phyloP scores from a whole-genome alignment of 2,888 invertebrate species.

The Chouioia cunea region DNA sequence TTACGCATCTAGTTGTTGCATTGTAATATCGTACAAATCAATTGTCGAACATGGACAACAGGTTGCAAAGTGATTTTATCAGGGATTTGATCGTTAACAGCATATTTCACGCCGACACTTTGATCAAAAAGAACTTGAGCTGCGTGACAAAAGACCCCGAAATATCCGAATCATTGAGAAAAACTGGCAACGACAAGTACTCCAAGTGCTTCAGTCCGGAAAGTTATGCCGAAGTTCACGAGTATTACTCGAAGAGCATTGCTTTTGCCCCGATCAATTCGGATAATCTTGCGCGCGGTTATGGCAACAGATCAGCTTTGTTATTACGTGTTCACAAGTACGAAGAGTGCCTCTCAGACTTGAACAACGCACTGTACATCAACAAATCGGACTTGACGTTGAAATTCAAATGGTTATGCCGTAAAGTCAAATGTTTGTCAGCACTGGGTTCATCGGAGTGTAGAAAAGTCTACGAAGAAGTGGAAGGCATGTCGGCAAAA shows the following conservation, averaged over 20 bases:
- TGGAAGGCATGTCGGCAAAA: background rate
- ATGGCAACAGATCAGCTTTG: conserved; percentile 83
- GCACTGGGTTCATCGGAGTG: conserved; percentile 17
- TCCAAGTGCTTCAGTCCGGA: background rate
- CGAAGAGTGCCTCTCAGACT: conserved; percentile 77
- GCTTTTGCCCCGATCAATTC: conserved; percentile 73
- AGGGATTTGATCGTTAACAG: too few species aligned
- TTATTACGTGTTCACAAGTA: conserved; percentile 76
- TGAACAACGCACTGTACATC: conserved; percentile 73
- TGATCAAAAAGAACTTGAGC: too few species aligned
- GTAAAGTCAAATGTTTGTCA: conserved; percentile 69
- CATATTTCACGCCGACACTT: too few species aligned
- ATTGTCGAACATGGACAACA: too few species aligned
- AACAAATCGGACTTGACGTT: conserved; percentile 73
- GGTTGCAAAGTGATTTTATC: too few species aligned
- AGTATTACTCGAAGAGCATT: conserved; percentile 69
- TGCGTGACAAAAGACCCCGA: conserved; percentile 29
- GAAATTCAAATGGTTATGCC: conserved; percentile 73
- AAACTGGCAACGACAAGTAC: conserved; percentile 16
- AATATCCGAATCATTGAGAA: background rate
- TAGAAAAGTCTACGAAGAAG: conserved; percentile 18
- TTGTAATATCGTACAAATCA: too few species aligned
- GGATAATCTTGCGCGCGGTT: conserved; percentile 75
- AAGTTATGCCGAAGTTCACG: background rate
- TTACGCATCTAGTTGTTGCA: too few species aligned